These are phyloP conservation scores for Austrofundulus limnaeus DNA, from an alignment of 2,113 vertebrate genomes.

Conservation along the genomic window DNA sequence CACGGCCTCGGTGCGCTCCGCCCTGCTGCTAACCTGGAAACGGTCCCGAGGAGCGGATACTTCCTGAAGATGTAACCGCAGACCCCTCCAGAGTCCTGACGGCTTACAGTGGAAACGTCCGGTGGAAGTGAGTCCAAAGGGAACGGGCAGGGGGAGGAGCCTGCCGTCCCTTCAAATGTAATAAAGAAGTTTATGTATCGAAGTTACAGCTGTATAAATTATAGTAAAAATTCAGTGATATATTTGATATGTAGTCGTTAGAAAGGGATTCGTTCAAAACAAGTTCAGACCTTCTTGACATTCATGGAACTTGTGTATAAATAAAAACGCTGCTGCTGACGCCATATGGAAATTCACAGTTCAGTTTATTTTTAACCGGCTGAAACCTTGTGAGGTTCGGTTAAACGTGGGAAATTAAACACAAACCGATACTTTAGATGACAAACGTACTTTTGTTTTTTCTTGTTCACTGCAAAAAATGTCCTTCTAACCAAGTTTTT, in stretches of 20 bases:
- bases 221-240: slow-evolving; percentile 60
- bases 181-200: slow-evolving; percentile 55
- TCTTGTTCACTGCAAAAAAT: too few species aligned
- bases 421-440: too few species aligned
- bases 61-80: slow-evolving; percentile 45
- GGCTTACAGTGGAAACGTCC: too few species aligned
- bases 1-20: slow-evolving; percentile 8
- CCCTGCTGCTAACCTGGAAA: slow-evolving; percentile 20
- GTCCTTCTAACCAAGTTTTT: too few species aligned
- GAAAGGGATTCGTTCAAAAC: slow-evolving; percentile 38
- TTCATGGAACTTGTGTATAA: slow-evolving; percentile 64
- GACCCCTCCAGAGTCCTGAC: slow-evolving; percentile 40
- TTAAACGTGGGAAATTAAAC: too few species aligned
- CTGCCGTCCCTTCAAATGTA: slow-evolving; percentile 24
- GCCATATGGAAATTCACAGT: slow-evolving; percentile 38
- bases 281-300: slow-evolving; percentile 33
- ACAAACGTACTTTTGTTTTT: too few species aligned
- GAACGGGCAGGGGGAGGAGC: slow-evolving; percentile 3
- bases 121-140: slow-evolving; percentile 4
- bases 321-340: slow-evolving; percentile 40
- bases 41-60: slow-evolving; percentile 27
- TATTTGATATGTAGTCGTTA: slow-evolving; percentile 73
- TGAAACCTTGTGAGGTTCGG: slow-evolving; percentile 38
- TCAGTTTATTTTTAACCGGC: slow-evolving; percentile 35
- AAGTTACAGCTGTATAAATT: slow-evolving; percentile 60